Base-by-base conservation (phyloP, 2,888 invertebrate genomes). In the Calameuta idolon region DNA sequence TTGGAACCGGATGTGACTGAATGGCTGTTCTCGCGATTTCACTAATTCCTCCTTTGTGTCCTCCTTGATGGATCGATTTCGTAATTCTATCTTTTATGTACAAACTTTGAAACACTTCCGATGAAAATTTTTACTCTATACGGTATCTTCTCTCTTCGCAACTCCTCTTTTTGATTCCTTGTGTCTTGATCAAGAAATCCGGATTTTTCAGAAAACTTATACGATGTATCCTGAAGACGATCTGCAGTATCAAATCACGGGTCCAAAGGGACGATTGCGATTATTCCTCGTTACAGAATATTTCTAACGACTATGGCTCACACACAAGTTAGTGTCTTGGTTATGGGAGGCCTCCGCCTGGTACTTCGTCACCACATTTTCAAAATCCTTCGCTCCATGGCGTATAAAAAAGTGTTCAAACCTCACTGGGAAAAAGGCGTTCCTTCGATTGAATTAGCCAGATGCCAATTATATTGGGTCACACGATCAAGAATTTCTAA, bases 321-420 rank as follows among this genome's bases (percentile, higher is more conserved):
- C 90, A 90, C 91, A 90, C 89, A 88, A 81, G 87, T 86, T 88
- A 91, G 90, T 90, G 91, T 91, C 91, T 91, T 86, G 89, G 77
- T 82, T 81, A 81, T 82, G 82, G 78, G 80, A 85, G 88, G 86
- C 88, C 85, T 83, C 79, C 78, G 86, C 87, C 88, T 77, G 83
- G 76, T 86, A 83, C 88, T 84, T 84, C 84, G 87, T 91, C 91
- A 91, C 91, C 88, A 91, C 91, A 91, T 91, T 89, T 89, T 91
- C 86, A 90, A 83, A 78, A 90, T 91, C 83, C 87, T 90, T 85
- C 88, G 87, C 86, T 90, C 89, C 91, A 91, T 91, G 80, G 78
- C 83, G 84, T 80, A 76, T 11, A 34, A 84, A 79, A 23, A 33
- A 30, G 34, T 69, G 12, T 15, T 76, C 33, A 34, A 74, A 34